Evolutionary conservation across 37 sponge, comb jelly and placozoan genomes (phyloP), one percentile per base, ranked within the genome.

Genomic region (Geodia barretti): DNA sequence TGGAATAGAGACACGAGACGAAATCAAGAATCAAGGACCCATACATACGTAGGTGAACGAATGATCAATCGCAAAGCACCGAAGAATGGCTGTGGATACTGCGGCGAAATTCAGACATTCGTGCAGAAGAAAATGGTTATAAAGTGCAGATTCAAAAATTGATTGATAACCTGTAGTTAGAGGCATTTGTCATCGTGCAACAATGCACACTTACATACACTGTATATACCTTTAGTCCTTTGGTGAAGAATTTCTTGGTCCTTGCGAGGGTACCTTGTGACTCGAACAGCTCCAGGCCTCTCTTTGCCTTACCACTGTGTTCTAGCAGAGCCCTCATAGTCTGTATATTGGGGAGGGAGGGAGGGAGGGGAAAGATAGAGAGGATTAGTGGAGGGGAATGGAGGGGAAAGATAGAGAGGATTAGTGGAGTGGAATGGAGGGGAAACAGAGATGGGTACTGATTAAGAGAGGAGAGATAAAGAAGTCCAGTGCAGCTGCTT

Each of bases 211-310:
- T 23, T 11, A 76, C 24, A 8, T 26, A 59, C 31, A 7, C 39
- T 58, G 14, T 25, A 63, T 59, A 35, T 23, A 92, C 92, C 82
- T 88, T 88, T 28, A 90, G 37, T 1, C 96, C 96, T 62, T 93
- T 96, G 78, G 95, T 86, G 62, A 94, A 82, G 38, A 80, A 89
- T 77, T 93, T 93, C 1, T 86, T 89, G 47, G 91, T 82, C 4
- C 90, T 41, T 0, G 86, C 66, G 14, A 93, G 91, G 40, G 88
- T 90, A 0, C 67, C 33, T 31, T 47, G 78, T 0, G 83, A 67
- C 8, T 90, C 92, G 84, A 98, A 98, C 41, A 96, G 82, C 21
- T 95, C 90, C 0, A 68, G 64, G 1, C 81, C 81, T 54, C 99
- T 65, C 76, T 84, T 80, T 26, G 72, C 68, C 4, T 54, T 71